These are phyloP conservation scores for Leistus spinibarbis DNA, from an alignment of 2,888 invertebrate species.

Conservation along the genomic window DNA sequence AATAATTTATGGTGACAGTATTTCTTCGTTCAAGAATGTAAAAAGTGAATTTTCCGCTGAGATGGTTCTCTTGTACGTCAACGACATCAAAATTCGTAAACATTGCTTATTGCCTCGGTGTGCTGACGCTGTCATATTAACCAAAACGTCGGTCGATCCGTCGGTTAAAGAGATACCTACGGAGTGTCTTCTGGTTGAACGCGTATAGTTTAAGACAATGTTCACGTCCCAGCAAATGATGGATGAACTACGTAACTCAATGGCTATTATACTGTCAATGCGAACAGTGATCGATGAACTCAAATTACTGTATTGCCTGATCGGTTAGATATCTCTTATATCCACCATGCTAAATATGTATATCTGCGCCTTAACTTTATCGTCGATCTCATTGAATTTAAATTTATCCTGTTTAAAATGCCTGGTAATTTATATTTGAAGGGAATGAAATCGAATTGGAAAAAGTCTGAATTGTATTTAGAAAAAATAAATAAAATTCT, in stretches of 20 bases:
- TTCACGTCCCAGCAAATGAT: not conserved
- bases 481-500: not conserved
- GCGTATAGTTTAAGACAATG: not conserved
- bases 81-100: not conserved
- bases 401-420: too few species aligned
- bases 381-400: not conserved
- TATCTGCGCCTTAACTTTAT: too few species aligned
- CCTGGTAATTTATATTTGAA: too few species aligned
- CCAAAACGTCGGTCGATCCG: not conserved
- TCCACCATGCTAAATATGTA: not conserved
- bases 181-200: not conserved
- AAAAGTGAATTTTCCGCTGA: too few species aligned
- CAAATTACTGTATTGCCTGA: not conserved
- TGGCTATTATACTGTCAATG: not conserved
- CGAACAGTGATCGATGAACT: not conserved
- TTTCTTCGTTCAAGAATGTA: too few species aligned
- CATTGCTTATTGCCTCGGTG: not conserved
- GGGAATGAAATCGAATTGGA: too few species aligned
- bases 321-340: not conserved
- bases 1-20: too few species aligned
- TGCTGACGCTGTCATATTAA: not conserved
- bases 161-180: not conserved
- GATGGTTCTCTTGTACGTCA: not conserved
- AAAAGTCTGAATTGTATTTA: not conserved
- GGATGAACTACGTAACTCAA: not conserved